These are phyloP conservation scores for Pagetopsis macropterus DNA, from an alignment of 2,797 vertebrate genomes.

Conservation along the genomic window DNA sequence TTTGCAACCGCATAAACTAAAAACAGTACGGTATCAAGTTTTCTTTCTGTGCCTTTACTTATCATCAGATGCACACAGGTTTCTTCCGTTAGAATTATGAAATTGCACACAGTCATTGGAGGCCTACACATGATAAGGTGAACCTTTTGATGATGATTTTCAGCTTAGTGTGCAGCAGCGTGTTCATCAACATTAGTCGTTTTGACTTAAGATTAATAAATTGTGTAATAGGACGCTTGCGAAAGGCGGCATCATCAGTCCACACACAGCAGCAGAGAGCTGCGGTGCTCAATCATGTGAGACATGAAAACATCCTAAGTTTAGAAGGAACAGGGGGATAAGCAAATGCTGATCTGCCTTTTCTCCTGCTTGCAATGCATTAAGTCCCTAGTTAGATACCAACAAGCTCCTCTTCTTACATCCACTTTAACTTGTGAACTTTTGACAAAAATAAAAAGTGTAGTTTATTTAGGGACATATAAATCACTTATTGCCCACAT, in stretches of 20 bases:
- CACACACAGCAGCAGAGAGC: constrained; percentile 42
- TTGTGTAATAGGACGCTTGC: constrained; percentile 43
- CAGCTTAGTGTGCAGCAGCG: constrained; percentile 31
- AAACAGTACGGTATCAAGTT: background rate
- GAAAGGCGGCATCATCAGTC: constrained; percentile 41
- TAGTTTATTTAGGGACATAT: background rate
- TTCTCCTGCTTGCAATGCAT: constrained; percentile 35
- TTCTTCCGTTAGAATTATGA: constrained; percentile 21
- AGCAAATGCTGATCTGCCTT: constrained; percentile 56
- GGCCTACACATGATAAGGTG: background rate
- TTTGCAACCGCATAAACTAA: constrained; percentile 6
- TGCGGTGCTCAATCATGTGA: constrained; percentile 59
- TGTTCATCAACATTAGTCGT: constrained; percentile 32
- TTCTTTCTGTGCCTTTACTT: background rate
- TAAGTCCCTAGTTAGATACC: constrained; percentile 10
- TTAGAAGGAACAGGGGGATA: constrained; percentile 48
- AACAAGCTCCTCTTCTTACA: constrained; percentile 3
- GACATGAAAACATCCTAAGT: constrained; percentile 28
- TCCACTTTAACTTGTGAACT: constrained; percentile 30
- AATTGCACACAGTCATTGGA: background rate
- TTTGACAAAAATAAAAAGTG: too few relatives aligned
- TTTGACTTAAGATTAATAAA: constrained; percentile 57
- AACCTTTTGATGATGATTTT: constrained; percentile 11
- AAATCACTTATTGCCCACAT: too few relatives aligned
- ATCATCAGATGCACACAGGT: background rate